phyloP scores from a whole-genome alignment of 2,797 vertebrate genomes.

The Acanthurus lineatus region DNA sequence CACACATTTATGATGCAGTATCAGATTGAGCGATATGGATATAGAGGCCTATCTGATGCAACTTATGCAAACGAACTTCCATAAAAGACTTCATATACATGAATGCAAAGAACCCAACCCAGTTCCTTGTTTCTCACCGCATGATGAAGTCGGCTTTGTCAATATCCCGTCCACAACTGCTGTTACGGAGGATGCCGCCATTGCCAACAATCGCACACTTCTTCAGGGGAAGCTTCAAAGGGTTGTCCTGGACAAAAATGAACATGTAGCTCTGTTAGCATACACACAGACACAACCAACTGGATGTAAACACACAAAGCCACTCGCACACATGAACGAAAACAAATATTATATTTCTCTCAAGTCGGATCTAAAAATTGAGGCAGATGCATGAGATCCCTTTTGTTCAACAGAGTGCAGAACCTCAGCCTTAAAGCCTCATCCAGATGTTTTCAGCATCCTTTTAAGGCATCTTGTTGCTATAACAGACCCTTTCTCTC shows the following conservation, averaged over 20 bases:
- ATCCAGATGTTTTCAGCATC: conserved; percentile 3
- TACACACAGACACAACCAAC: not conserved
- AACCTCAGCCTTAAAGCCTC: not conserved
- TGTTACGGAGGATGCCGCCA: conserved; percentile 95
- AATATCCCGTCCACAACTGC: conserved; percentile 92
- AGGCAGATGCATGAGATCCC: conserved; percentile 8
- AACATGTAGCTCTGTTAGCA: conserved; percentile 22
- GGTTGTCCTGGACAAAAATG: conserved; percentile 88
- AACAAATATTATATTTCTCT: conserved; percentile 5
- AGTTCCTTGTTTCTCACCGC: conserved; percentile 84
- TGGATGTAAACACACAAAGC: conserved; percentile 4
- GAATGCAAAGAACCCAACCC: not conserved
- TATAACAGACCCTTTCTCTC: not conserved
- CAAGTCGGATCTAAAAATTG: not conserved
- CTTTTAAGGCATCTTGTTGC: not conserved
- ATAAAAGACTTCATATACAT: not conserved
- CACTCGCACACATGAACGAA: not conserved
- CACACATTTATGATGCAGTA: too few relatives aligned
- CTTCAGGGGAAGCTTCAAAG: conserved; percentile 93
- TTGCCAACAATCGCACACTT: conserved; percentile 97
- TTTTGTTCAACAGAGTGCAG: conserved; percentile 1
- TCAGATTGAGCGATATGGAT: not conserved
- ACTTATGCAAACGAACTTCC: too few relatives aligned
- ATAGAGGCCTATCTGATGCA: not conserved
- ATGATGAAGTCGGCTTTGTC: conserved; percentile 95